A percentile compares a stretch with the other conserved stretches of the same genome.
Evolutionary conservation across 2,113 vertebrate genomes (phyloP).

Genomic region (Cyanoliseus patagonus): DNA sequence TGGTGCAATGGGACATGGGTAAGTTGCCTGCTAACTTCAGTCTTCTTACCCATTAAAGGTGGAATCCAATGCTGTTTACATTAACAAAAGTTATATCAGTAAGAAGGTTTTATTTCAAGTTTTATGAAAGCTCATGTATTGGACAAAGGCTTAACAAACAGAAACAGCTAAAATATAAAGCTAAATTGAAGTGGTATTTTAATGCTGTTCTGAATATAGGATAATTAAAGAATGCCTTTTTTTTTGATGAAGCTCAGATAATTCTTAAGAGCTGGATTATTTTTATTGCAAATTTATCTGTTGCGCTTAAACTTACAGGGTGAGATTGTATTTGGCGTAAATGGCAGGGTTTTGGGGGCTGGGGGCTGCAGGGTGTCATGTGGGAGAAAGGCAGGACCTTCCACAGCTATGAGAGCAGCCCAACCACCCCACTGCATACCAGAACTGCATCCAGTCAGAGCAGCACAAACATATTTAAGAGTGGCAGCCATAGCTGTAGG

Average conservation of each 20-base stretch:
- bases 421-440: background rate
- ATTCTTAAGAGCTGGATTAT: background rate
- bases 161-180: background rate
- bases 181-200: background rate
- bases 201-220: background rate
- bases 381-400: background rate
- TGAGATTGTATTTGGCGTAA: background rate
- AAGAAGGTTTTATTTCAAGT: background rate
- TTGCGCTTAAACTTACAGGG: background rate
- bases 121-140: background rate
- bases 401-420: background rate
- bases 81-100: background rate
- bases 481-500: background rate
- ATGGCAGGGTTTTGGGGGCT: background rate
- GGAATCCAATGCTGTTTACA: background rate
- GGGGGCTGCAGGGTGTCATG: background rate
- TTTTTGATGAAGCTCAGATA: background rate
- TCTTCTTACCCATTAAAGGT: background rate
- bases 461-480: background rate
- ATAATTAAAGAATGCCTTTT: background rate
- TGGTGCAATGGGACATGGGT: constrained; percentile 99
- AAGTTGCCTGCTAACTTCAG: constrained; percentile 60
- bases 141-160: background rate
- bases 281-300: background rate
- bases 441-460: background rate